Evolutionary conservation across 2,113 vertebrate species (phyloP).

Genomic region (Campylomormyrus numenius): DNA sequence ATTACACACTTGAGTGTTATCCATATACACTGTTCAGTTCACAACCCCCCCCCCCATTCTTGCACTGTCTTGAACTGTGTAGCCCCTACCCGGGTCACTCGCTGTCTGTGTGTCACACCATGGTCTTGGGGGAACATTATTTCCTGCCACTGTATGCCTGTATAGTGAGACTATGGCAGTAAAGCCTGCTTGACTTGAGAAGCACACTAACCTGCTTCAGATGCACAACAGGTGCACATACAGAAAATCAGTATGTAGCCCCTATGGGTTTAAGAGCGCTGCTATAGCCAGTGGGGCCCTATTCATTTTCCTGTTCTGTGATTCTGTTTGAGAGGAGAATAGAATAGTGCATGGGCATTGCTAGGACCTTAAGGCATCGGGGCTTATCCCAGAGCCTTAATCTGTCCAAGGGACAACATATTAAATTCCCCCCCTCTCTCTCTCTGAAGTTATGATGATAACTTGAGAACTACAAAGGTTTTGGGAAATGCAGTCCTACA

Average conservation of each 20-base stretch:
- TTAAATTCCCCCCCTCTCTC: not conserved
- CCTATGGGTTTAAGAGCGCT: not conserved
- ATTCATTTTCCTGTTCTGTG: not conserved
- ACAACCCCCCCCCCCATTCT: too few relatives aligned
- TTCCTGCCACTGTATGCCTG: not conserved
- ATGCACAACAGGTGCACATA: not conserved
- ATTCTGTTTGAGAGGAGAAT: not conserved
- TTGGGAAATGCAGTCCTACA: not conserved
- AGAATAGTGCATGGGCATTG: not conserved
- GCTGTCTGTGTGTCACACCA: not conserved
- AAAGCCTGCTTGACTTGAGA: not conserved
- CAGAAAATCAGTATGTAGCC: not conserved
- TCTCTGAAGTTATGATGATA: not conserved
- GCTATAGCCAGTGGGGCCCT: not conserved
- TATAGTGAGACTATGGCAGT: not conserved
- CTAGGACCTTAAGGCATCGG: not conserved
- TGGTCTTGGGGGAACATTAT: not conserved
- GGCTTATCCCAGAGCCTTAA: not conserved
- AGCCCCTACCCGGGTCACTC: not conserved
- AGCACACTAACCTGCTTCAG: not conserved
- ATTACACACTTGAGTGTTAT: too few relatives aligned
- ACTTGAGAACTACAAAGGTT: not conserved
- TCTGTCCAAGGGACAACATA: not conserved
- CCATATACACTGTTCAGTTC: not conserved
- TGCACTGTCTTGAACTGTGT: not conserved